These are phyloP conservation scores for Sitophilus oryzae DNA, from an alignment of 1,140 invertebrate species.

Conservation along the genomic window DNA sequence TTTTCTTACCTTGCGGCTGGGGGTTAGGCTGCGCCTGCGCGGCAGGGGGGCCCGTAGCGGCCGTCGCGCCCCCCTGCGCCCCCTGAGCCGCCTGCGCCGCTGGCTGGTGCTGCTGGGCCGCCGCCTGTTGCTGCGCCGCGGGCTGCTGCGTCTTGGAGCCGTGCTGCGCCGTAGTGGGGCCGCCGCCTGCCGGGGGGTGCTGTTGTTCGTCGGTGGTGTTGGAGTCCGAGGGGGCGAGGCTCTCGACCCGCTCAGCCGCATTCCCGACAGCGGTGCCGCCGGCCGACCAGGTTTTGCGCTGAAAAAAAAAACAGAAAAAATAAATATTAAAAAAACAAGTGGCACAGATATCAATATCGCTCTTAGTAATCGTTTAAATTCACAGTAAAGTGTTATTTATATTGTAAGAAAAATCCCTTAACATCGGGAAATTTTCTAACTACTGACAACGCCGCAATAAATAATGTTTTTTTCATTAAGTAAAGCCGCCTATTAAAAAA, in stretches of 20 bases:
- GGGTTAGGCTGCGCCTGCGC: conserved; percentile 56
- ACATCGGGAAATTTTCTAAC: too few species aligned
- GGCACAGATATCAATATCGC: not conserved
- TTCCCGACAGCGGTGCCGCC: conserved; percentile 47
- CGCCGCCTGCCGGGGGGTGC: conserved; percentile 37
- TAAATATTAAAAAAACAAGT: not conserved
- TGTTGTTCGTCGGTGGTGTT: conserved; percentile 24
- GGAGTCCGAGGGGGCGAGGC: conserved; percentile 29
- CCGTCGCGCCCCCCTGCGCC: conserved; percentile 19
- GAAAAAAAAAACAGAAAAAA: conserved; percentile 27
- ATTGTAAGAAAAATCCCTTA: too few species aligned
- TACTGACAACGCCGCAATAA: too few species aligned
- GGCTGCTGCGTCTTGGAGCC: conserved; percentile 49
- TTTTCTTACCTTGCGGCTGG: conserved; percentile 58
- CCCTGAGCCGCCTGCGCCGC: conserved; percentile 19
- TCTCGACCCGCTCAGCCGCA: conserved; percentile 45
- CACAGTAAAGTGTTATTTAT: too few species aligned
- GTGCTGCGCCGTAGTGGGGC: conserved; percentile 75
- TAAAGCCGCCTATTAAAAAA: too few species aligned
- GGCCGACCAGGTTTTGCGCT: conserved; percentile 59
- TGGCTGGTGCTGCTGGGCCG: conserved; percentile 45
- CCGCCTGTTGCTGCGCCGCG: too few species aligned
- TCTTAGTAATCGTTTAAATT: too few species aligned
- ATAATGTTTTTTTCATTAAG: too few species aligned
- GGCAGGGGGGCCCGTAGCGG: conserved; percentile 7